These are phyloP conservation scores for Sebastes paucispinis DNA, from an alignment of 2,797 vertebrate genomes.

Conservation along the genomic window DNA sequence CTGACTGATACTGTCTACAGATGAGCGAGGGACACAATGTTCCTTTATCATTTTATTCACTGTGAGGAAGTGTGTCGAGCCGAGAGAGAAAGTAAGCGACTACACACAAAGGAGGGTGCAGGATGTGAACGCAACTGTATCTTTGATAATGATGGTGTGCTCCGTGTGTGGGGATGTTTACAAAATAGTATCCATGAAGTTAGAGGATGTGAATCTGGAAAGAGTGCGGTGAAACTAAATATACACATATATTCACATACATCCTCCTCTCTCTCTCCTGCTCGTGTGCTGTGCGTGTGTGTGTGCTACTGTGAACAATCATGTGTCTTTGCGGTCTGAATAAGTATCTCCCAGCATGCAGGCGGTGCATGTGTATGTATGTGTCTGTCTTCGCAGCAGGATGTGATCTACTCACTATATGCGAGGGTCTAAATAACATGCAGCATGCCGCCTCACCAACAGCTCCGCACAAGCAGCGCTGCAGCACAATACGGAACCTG, in stretches of 20 bases:
- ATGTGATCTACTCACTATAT: slow-evolving; percentile 50
- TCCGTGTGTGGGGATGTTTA: slow-evolving; percentile 16
- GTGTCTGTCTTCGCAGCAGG: slow-evolving; percentile 65
- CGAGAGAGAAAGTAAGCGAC: neutral
- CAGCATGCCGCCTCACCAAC: slow-evolving; percentile 23
- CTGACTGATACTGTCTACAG: slow-evolving; percentile 20
- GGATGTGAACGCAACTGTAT: slow-evolving; percentile 2
- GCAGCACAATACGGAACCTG: slow-evolving; percentile 2
- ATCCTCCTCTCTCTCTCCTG: neutral
- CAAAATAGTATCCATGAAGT: slow-evolving; percentile 24
- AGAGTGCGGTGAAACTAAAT: slow-evolving; percentile 1
- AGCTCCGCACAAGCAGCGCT: neutral
- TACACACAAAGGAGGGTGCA: slow-evolving; percentile 14
- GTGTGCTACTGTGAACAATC: slow-evolving; percentile 32
- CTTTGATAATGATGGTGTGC: slow-evolving; percentile 32
- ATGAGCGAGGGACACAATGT: slow-evolving; percentile 20
- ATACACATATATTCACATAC: slow-evolving; percentile 14
- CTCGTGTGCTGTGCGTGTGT: neutral
- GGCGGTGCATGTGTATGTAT: slow-evolving; percentile 49
- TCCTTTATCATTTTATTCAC: slow-evolving; percentile 16
- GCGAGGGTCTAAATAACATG: slow-evolving; percentile 46
- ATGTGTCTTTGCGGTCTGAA: slow-evolving; percentile 39
- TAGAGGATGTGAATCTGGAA: slow-evolving; percentile 6
- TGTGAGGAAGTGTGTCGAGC: neutral
- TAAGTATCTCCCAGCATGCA: slow-evolving; percentile 61